Conservation (phyloP, 2,888 invertebrate genomes). For the Hemistola chrysoprasaria region DNA sequence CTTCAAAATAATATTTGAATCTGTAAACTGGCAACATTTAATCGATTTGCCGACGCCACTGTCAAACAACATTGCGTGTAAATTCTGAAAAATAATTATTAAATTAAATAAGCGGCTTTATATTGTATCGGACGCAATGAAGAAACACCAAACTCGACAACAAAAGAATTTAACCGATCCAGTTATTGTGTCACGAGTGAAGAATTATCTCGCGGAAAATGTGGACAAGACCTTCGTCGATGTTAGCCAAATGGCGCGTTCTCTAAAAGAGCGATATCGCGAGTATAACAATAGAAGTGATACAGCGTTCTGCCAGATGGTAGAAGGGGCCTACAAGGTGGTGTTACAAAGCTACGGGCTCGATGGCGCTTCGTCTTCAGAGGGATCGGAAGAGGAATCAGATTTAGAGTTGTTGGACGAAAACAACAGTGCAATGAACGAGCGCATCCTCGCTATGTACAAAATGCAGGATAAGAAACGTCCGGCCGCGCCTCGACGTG, state of each 20-base stretch:
- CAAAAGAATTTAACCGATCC: conserved; percentile 78
- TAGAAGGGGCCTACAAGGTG: conserved; percentile 89
- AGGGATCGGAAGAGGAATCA: conserved; percentile 83
- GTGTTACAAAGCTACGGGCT: conserved; percentile 87
- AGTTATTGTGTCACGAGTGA: conserved; percentile 82
- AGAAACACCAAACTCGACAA: conserved; percentile 75
- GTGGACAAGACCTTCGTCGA: conserved; percentile 91
- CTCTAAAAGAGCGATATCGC: conserved; percentile 86
- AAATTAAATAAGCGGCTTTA: conserved; percentile 8
- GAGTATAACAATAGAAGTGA: conserved; percentile 92
- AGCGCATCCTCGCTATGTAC: conserved; percentile 75
- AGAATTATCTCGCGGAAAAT: conserved; percentile 91
- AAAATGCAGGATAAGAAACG: conserved; percentile 78
- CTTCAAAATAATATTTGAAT: conserved; percentile 22
- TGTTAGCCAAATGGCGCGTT: conserved; percentile 91
- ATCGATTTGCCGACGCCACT: conserved; percentile 67
- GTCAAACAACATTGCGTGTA: conserved; percentile 52
- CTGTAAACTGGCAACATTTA: conserved; percentile 57
- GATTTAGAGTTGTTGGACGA: conserved; percentile 90
- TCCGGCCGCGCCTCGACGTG: conserved; percentile 55
- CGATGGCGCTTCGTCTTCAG: conserved; percentile 82
- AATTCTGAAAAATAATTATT: conserved; percentile 26
- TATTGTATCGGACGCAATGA: conserved; percentile 52
- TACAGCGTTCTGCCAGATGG: conserved; percentile 88
- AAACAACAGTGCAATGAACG: conserved; percentile 88